A percentile compares a stretch with the other conserved stretches of the same genome.
These are phyloP conservation scores for Astropecten irregularis DNA, from an alignment of 53 echinoderm and acorn worm species.

Conservation along the genomic window DNA sequence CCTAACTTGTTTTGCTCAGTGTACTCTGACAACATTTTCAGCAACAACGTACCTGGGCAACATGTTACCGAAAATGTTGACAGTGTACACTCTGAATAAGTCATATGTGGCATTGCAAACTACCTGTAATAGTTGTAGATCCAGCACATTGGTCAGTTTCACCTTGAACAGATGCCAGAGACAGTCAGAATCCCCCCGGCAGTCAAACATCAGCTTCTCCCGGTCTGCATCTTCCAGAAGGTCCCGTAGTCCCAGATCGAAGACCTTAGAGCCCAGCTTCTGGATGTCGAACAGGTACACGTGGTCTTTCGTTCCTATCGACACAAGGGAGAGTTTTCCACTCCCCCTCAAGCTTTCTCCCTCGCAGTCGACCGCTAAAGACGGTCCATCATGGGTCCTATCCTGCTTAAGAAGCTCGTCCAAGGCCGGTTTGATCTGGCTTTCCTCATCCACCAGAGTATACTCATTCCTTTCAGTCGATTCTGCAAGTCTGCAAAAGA, in stretches of 20 bases:
- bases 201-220: slow-evolving; percentile 51
- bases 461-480: background rate
- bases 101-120: too few relatives aligned
- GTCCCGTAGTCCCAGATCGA: slow-evolving; percentile 1
- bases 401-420: slow-evolving; percentile 12
- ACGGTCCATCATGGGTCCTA: background rate
- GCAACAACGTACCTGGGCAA: too few relatives aligned
- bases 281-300: slow-evolving; percentile 32
- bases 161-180: slow-evolving; percentile 29
- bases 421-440: slow-evolving; percentile 6
- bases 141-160: slow-evolving; percentile 19
- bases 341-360: background rate
- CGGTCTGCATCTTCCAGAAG: slow-evolving; percentile 8
- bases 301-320: background rate
- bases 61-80: too few relatives aligned
- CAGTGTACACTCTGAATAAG: too few relatives aligned
- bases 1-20: too few relatives aligned
- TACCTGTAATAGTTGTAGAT: slow-evolving; percentile 29
- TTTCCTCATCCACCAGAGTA: background rate
- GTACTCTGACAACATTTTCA: too few relatives aligned
- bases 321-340: slow-evolving; percentile 21
- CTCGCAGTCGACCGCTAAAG: slow-evolving; percentile 10
- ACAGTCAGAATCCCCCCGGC: slow-evolving; percentile 22
- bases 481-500: background rate
- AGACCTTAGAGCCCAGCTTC: slow-evolving; percentile 8